Base-by-base conservation (phyloP, 1,140 invertebrate genomes). In the Coptotermes formosanus region DNA sequence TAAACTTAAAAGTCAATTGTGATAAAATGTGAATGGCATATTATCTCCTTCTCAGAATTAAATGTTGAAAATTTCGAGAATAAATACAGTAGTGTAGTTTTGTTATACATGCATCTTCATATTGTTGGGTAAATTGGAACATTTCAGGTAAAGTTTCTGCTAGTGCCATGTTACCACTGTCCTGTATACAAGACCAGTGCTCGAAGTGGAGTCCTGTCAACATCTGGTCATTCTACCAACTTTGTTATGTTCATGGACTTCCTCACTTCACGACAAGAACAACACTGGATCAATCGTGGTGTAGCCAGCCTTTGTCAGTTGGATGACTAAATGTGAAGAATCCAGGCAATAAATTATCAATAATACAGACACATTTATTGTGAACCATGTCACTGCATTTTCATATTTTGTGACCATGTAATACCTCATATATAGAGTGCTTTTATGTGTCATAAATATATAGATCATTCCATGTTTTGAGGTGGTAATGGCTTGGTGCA, bases 151-250 rank as follows among this genome's bases (percentile, higher is more conserved):
- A 86, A 94, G 21, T 93, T 94, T 86, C 88, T 90, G n/a, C 91
- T 90, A 2, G 89, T 90, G 38, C 91, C 92, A 0, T 90, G 91
- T 82, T 98, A 97, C 88, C 92, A 94, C 86, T 97, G 96, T 89
- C 97, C 97, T 0, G 93, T 98, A 4, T 98, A 98, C 90, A 97
- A 97, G 91, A 98, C 97, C 0, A 96, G 94, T 88, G 96, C 95
- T 81, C 93, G 97, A 89, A 92, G 95, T 87, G 94, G 96, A 87
- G 92, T 95, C 84, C 90, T 97, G 45, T 95, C 96, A n/a, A 97
- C 96, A 48, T 95, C 96, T 32, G 94, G 97, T 86, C 95, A 98
- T 89, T 97, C 96, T 0, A 97, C 96, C 25, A 98, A 98, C 91
- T 97, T 97, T 90, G 96, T 98, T n/a, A 94, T 97, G 92, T 95